Percentiles rank a stretch among this genome's conserved stretches.
These are phyloP conservation scores for Corynorhinus townsendii DNA, from an alignment of 2,113 vertebrate species.

Conservation along the genomic window DNA sequence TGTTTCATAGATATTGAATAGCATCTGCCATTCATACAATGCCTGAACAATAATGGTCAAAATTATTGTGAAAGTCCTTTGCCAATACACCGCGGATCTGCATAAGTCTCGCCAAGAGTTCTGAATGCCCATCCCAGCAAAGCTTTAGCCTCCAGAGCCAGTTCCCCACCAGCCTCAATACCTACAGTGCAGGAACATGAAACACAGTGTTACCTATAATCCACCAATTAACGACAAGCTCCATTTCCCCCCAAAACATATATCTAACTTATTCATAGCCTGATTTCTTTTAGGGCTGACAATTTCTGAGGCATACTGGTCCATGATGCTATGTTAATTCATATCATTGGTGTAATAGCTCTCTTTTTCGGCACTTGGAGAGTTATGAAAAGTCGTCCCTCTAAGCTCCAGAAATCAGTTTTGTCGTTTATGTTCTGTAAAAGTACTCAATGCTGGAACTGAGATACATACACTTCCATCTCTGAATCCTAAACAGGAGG, in stretches of 20 bases:
- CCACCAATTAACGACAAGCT: neutral
- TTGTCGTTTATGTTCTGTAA: conserved; percentile 13
- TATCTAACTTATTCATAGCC: neutral
- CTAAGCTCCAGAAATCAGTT: conserved; percentile 33
- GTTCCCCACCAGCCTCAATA: neutral
- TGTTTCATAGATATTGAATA: neutral
- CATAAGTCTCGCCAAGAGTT: neutral
- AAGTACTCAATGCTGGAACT: neutral
- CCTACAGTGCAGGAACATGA: neutral
- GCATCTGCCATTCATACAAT: neutral
- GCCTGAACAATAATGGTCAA: neutral
- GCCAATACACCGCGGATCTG: neutral
- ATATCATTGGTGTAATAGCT: neutral
- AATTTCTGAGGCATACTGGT: neutral
- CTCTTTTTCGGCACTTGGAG: neutral
- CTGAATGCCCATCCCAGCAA: neutral
- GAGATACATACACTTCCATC: neutral
- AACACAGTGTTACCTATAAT: neutral
- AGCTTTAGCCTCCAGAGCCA: neutral
- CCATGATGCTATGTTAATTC: neutral
- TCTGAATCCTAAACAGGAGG: neutral
- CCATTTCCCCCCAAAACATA: neutral
- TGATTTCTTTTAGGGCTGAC: neutral
- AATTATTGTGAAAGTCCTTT: conserved; percentile 22
- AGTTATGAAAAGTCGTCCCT: conserved; percentile 3